These are phyloP conservation scores for Ochropleura plecta DNA, from an alignment of 2,888 invertebrate species.

Conservation along the genomic window DNA sequence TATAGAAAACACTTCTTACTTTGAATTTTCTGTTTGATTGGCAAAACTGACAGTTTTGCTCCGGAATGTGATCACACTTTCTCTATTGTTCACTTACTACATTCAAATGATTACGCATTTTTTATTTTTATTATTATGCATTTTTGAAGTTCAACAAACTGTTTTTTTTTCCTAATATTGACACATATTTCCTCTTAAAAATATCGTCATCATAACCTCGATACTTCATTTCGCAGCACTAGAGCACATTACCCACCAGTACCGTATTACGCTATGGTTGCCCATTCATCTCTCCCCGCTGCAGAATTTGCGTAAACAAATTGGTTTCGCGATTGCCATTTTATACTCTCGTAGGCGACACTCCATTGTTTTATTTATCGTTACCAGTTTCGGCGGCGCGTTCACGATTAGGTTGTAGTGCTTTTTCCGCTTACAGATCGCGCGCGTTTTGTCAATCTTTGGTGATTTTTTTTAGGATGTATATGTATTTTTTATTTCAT, in stretches of 20 bases:
- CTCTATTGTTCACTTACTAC: background rate
- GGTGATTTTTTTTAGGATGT: conserved; percentile 70
- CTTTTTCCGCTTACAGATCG: conserved; percentile 88
- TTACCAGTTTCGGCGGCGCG: conserved; percentile 88
- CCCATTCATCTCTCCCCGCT: conserved; percentile 90
- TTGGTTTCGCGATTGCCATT: conserved; percentile 91
- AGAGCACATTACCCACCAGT: conserved; percentile 81
- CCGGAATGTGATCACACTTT: background rate
- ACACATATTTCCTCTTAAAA: background rate
- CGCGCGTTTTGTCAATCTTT: conserved; percentile 85
- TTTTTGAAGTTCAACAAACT: no score
- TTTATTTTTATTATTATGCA: no score
- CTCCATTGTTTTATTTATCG: conserved; percentile 91
- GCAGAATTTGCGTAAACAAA: conserved; percentile 91
- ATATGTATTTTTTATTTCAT: conserved; percentile 26
- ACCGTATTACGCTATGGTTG: conserved; percentile 89
- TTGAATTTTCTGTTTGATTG: background rate
- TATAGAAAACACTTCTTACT: background rate
- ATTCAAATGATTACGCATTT: background rate
- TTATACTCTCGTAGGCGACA: conserved; percentile 89
- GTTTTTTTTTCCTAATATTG: no score
- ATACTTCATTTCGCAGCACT: conserved; percentile 68
- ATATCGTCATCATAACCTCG: conserved; percentile 33
- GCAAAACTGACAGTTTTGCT: background rate
- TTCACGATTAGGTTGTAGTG: conserved; percentile 88